Evolutionary conservation across 2,797 vertebrate species (phyloP).

Genomic region (Xenops minutus): DNA sequence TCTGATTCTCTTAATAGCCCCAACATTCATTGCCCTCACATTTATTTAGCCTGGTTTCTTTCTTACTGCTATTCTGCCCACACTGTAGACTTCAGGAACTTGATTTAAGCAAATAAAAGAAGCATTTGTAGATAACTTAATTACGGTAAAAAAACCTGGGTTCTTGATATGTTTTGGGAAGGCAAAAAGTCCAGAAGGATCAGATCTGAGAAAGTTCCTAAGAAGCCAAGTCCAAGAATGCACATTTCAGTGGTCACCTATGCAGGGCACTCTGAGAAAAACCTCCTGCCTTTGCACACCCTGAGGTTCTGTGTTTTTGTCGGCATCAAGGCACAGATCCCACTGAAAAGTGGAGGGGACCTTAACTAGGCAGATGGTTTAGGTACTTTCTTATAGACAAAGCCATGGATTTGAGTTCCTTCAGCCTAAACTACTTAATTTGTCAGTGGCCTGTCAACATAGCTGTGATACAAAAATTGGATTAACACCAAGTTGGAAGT

Average conservation of each 20-base stretch:
- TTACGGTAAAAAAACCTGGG: accelerated
- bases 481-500: neutral
- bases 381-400: neutral
- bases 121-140: neutral
- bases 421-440: neutral
- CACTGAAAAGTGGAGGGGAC: neutral
- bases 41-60: neutral
- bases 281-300: neutral
- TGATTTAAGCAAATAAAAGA: neutral
- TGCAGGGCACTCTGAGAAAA: neutral
- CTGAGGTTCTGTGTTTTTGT: neutral
- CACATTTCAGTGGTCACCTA: neutral
- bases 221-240: neutral
- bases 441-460: neutral
- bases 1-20: neutral
- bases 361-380: neutral
- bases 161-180: neutral
- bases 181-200: neutral
- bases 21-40: neutral
- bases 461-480: neutral
- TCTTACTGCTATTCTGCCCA: neutral
- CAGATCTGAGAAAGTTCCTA: neutral
- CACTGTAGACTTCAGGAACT: neutral
- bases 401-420: neutral
- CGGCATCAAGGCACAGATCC: neutral